Base-by-base conservation (phyloP, 1,140 invertebrate genomes). In the Drosophila aff. region DNA sequence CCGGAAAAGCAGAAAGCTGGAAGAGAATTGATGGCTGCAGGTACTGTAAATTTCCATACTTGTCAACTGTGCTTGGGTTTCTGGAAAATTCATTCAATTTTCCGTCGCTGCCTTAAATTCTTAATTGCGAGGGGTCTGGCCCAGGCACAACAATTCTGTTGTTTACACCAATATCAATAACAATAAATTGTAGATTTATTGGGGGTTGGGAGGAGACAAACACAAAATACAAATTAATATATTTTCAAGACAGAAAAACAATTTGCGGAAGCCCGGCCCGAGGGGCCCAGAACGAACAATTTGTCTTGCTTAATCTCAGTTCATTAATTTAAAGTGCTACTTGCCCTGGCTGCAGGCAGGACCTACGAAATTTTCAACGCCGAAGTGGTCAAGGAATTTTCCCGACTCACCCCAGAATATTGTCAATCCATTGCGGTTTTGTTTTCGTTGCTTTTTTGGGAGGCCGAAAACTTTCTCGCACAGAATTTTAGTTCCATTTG, bases 271-370 rank as follows among this genome's bases (percentile, higher is more conserved):
- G 69, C 53, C 58, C 46, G 21, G 52, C 33, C 52, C 53, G 53
- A 57, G 53, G 36, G 53, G 53, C 36, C 33, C 52, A 36, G 53
- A 23, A 40, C 21, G 53, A 85, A 90, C 81, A 89, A 89, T 89
- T 89, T 89, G 85, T 89, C 86, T 89, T 89, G 74, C 81, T 89
- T 89, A 89, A 89, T 89, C 85, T 89, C 81, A 90, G 85, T 89
- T 89, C 85, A 89, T 89, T 89, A 89, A 89, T 89, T 89, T 89
- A 89, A 89, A 89, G 85, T 89, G 86, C 82, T 85, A 90, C 85
- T 90, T 63, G 53, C 33, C 11, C 79, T 82, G 52, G 36, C 52
- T 38, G 73, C 46, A 72, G 52, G 52, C 13, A 64, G 72, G 43
- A 58, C 44, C 59, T 63, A 15, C 21, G 23, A 33, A 62, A 40